These are phyloP conservation scores for Phocoena phocoena DNA, from an alignment of 2,113 vertebrate genomes.

Conservation along the genomic window DNA sequence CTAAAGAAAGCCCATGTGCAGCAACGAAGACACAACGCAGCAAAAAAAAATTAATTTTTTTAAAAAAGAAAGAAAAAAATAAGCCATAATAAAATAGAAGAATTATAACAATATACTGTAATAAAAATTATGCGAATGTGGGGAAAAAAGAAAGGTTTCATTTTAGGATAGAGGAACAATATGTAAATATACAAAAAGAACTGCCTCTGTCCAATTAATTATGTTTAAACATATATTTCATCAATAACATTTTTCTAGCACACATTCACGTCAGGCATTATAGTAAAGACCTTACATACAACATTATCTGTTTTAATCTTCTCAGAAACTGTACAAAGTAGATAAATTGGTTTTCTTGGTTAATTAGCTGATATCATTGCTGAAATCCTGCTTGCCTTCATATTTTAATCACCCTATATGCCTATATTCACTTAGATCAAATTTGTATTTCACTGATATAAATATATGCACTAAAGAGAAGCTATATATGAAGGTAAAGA, in stretches of 20 bases:
- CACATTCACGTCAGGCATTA: background rate
- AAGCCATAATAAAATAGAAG: too few species aligned
- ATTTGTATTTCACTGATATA: background rate
- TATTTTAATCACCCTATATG: background rate
- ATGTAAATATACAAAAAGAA: background rate
- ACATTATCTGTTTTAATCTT: background rate
- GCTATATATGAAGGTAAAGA: background rate
- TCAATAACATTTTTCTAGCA: background rate
- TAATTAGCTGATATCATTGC: background rate
- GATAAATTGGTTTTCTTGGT: background rate
- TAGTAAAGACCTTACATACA: background rate
- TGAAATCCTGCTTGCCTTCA: background rate
- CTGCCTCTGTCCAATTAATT: background rate
- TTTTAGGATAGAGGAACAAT: background rate
- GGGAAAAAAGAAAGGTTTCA: background rate
- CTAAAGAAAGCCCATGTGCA: too few species aligned
- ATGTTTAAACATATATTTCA: background rate
- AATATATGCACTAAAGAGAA: background rate
- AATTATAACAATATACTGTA: too few species aligned
- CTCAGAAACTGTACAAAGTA: background rate
- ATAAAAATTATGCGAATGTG: too few species aligned
- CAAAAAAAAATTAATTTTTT: too few species aligned
- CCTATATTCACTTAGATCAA: background rate
- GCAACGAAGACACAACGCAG: too few species aligned
- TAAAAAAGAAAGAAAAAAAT: too few species aligned